Conservation (phyloP, 2,113 vertebrate genomes). For the Carassius auratus region DNA sequence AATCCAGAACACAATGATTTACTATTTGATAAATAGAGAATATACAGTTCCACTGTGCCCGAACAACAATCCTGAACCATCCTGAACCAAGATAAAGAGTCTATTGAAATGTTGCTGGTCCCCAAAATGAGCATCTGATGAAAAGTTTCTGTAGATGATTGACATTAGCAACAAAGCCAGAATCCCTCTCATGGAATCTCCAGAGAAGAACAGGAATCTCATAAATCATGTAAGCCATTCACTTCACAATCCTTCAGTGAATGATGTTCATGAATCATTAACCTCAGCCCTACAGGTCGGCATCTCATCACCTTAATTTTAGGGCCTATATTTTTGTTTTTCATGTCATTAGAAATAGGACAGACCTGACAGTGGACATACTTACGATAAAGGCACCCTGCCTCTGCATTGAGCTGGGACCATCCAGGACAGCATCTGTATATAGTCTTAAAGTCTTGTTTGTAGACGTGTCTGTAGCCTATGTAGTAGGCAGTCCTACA, state of each 20-base stretch:
- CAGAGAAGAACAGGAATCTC: background rate
- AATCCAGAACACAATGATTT: background rate
- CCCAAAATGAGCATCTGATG: too few species aligned
- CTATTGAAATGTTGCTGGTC: constrained; percentile 3
- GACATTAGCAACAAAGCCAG: background rate
- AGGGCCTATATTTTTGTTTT: background rate
- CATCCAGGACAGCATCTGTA: constrained; percentile 87
- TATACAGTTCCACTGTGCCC: background rate
- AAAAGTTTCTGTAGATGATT: background rate
- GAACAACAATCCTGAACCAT: background rate
- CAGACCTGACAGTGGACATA: constrained; percentile 51
- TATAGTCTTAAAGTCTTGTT: constrained; percentile 69
- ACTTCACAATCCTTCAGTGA: background rate
- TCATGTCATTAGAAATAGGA: background rate
- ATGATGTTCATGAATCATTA: background rate
- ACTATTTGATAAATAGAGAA: background rate
- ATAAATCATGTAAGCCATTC: background rate
- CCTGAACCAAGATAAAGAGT: background rate
- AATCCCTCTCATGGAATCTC: background rate
- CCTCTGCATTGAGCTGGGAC: constrained; percentile 77
- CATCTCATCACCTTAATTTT: background rate
- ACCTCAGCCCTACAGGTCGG: background rate
- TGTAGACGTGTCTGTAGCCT: constrained; percentile 82
- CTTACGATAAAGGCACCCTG: constrained; percentile 87
- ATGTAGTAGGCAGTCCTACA: constrained; percentile 82